Base-by-base conservation (phyloP, 2,113 vertebrate species). In the Amia ocellicauda region DNA sequence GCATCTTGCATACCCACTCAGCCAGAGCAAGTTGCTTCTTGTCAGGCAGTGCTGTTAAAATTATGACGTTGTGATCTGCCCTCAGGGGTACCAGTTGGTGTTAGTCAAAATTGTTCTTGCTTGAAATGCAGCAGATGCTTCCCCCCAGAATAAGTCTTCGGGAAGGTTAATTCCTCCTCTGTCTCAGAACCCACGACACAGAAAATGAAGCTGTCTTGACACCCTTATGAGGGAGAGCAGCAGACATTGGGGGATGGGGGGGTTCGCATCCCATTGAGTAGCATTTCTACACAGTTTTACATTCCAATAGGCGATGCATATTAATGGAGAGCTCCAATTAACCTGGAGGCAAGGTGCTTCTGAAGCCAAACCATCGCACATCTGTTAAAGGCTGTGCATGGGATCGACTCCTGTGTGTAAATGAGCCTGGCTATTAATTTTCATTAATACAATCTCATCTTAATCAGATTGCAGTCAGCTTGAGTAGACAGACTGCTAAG, bases 301-400 rank as follows among this genome's bases (percentile, higher is more conserved):
- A 51, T 73, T 77, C 69, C 23, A 53, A 61, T 26, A 58, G 59
- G 64, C 70, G 62, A 65, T 69, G 63, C 62, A 71, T 36, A 53
- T 70, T 55, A 27, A 67, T 80, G 72, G 72, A 83, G 56, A 63
- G 67, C 66, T 69, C 73, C 70, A 74, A 78, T 86, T 83, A 83
- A 64, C 67, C 71, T 73, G 59, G 62, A 50, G 42, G 66, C 31
- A 75, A 69, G 70, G 62, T 68, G 43, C 70, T 29, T 5, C 53
- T 16, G 36, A 62, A 53, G 0, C 29, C 70, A 64, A 74, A 63
- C 75, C 40, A 63, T 14, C 53, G 63, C 69, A 60, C 83, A 81
- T 86, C 80, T 78, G 79, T 76, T 77, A 63, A 63, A 71, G 67
- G 54, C 69, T 70, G 43, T n/a, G n/a, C 10, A 47, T 47, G 14